Evolutionary conservation across 2,797 vertebrate genomes (phyloP).

Genomic region (Podargus strigoides): DNA sequence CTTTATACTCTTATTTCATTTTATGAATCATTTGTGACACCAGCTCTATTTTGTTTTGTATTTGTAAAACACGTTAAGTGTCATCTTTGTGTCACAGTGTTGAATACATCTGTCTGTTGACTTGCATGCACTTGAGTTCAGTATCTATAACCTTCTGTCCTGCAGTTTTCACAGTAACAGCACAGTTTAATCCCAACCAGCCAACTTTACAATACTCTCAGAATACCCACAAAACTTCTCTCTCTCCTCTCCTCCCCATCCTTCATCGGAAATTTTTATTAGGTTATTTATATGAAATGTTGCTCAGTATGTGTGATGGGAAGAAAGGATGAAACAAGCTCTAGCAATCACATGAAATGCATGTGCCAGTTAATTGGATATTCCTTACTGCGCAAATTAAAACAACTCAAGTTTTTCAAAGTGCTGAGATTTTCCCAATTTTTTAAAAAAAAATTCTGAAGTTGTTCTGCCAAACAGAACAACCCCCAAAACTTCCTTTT

Average conservation of each 20-base stretch:
- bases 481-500: background rate
- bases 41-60: background rate
- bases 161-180: slow-evolving; percentile 9
- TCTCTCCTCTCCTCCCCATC: background rate
- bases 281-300: background rate
- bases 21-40: background rate
- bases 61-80: slow-evolving; percentile 15
- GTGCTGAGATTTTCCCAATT: background rate
- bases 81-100: background rate
- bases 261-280: background rate
- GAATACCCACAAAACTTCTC: background rate
- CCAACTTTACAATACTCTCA: background rate
- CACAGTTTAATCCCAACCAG: background rate
- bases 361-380: background rate
- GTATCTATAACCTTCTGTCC: background rate
- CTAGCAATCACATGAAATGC: background rate
- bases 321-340: background rate
- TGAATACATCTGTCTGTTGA: slow-evolving; percentile 1
- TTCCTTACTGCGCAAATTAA: background rate
- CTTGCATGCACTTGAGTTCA: background rate
- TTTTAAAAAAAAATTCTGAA: background rate
- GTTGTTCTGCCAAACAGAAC: background rate
- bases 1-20: background rate
- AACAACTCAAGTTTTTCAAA: background rate
- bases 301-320: background rate